A percentile compares a stretch with the other conserved stretches of the same genome.
Evolutionary conservation across 2,888 invertebrate species (phyloP).

Genomic region (Parelbella ahira): DNA sequence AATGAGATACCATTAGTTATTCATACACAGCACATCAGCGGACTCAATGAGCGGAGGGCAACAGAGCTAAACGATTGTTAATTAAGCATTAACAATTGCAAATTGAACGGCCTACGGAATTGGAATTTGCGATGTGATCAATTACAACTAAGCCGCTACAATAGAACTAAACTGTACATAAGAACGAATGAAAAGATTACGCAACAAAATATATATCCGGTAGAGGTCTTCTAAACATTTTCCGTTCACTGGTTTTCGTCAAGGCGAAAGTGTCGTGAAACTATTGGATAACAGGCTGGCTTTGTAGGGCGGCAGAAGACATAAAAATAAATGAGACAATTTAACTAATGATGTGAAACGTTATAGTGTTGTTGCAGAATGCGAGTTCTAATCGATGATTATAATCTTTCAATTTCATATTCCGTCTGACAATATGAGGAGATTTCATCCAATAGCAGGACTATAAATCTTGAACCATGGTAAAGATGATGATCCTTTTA

Average conservation of each 20-base stretch:
- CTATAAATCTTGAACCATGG: too few relatives aligned
- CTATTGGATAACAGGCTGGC: constrained; percentile 4
- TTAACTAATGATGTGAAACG: background rate
- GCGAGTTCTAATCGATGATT: too few relatives aligned
- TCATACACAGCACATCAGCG: too few relatives aligned
- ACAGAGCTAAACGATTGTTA: constrained; percentile 15
- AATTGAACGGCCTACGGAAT: constrained; percentile 17
- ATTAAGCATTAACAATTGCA: constrained; percentile 20
- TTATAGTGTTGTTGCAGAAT: too few relatives aligned
- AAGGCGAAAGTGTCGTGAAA: constrained; percentile 4
- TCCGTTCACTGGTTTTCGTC: constrained; percentile 5
- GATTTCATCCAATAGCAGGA: too few relatives aligned
- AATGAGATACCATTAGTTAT: constrained; percentile 4
- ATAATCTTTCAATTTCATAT: too few relatives aligned
- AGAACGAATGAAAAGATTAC: constrained; percentile 8
- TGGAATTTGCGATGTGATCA: constrained; percentile 14
- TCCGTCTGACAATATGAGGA: too few relatives aligned
- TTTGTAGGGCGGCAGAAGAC: constrained; percentile 12
- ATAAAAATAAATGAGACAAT: constrained; percentile 2
- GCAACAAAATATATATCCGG: constrained; percentile 10
- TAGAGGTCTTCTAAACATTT: constrained; percentile 4
- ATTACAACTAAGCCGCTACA: constrained; percentile 11
- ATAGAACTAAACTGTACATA: too few relatives aligned
- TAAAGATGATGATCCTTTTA: too few relatives aligned
- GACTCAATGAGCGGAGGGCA: constrained; percentile 11